phyloP scores from a whole-genome alignment of 1,140 invertebrate species.

The Drosophila athabasca region DNA sequence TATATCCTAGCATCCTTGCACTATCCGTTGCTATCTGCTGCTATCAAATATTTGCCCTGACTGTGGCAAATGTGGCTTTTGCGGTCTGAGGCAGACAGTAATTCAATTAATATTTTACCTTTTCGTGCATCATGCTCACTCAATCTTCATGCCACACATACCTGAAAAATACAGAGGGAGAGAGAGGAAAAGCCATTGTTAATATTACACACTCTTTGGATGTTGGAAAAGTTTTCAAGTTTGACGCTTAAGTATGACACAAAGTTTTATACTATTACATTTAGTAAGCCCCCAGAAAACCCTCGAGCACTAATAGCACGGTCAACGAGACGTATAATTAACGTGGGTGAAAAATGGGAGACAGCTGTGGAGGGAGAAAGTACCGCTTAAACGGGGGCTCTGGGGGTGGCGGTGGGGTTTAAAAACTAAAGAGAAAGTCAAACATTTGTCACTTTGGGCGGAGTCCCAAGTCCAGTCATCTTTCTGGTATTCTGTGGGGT shows the following conservation, averaged over 20 bases:
- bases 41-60: slow-evolving; percentile 37
- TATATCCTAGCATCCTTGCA: slow-evolving; percentile 18
- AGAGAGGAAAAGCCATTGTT: slow-evolving; percentile 13
- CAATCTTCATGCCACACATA: slow-evolving; percentile 37
- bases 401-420: slow-evolving; percentile 8
- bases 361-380: slow-evolving; percentile 40
- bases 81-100: slow-evolving; percentile 24
- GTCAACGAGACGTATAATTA: slow-evolving; percentile 81
- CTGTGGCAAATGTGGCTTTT: slow-evolving; percentile 44
- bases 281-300: slow-evolving; percentile 46
- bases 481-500: no score
- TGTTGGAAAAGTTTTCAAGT: slow-evolving; percentile 1
- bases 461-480: no score
- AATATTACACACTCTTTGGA: slow-evolving; percentile 11
- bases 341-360: slow-evolving; percentile 19
- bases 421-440: slow-evolving; percentile 75
- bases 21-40: slow-evolving; percentile 26
- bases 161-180: slow-evolving; percentile 33
- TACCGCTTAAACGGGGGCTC: slow-evolving; percentile 21
- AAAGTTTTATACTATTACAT: slow-evolving; percentile 67
- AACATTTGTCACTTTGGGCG: slow-evolving; percentile 61
- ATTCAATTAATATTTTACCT: slow-evolving; percentile 52
- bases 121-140: slow-evolving; percentile 20
- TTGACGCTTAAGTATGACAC: slow-evolving; percentile 55
- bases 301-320: slow-evolving; percentile 67